A percentile compares a stretch with the other conserved stretches of the same genome.
Evolutionary conservation across 2,797 vertebrate species (phyloP).

Genomic region (Malurus leucopterus): DNA sequence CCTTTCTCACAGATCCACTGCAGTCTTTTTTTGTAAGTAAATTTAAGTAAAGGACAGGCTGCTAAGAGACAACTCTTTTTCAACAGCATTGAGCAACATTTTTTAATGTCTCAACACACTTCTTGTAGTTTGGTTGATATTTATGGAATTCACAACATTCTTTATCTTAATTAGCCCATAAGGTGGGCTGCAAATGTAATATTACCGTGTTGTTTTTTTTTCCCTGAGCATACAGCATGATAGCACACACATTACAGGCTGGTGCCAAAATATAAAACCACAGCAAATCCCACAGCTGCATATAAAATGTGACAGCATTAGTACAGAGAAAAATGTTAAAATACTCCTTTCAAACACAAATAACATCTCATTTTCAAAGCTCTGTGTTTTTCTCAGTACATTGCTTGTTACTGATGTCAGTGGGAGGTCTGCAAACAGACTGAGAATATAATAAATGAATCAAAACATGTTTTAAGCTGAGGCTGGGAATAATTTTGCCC

Average conservation of each 20-base stretch:
- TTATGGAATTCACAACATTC: neutral
- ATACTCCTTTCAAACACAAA: slow-evolving; percentile 11
- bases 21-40: neutral
- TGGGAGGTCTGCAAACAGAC: neutral
- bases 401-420: slow-evolving; percentile 6
- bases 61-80: neutral
- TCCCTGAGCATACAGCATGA: neutral
- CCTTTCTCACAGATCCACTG: neutral
- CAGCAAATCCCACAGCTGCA: neutral
- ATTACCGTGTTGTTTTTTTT: neutral
- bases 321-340: neutral
- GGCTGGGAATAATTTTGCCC: slow-evolving; percentile 21
- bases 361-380: slow-evolving; percentile 34
- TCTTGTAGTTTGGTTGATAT: neutral
- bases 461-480: slow-evolving; percentile 18
- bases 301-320: slow-evolving; percentile 38
- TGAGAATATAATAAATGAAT: slow-evolving; percentile 36
- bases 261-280: slow-evolving; percentile 19
- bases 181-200: neutral
- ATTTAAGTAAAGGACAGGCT: neutral
- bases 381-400: slow-evolving; percentile 5
- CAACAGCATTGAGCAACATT: neutral
- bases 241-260: neutral
- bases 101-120: neutral
- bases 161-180: slow-evolving; percentile 1